Evolutionary conservation across 1,140 invertebrate species (phyloP).

Genomic region (Bathynomus jamesi): DNA sequence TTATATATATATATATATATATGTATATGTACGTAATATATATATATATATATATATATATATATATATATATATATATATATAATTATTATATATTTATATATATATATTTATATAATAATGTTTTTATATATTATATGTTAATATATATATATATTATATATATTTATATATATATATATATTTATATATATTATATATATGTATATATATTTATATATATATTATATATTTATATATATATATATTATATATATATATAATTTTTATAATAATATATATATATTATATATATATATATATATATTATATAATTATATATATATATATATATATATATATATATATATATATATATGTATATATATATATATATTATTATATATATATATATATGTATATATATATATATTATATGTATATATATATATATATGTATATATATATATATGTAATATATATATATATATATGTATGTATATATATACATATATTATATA

Average conservation of each 20-base stretch:
- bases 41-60: neutral
- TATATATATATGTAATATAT: conserved; percentile 14
- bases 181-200: neutral
- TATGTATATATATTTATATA: neutral
- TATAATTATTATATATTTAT: neutral
- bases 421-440: conserved; percentile 7
- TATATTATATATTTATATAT: neutral
- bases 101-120: neutral
- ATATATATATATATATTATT: neutral
- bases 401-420: neutral
- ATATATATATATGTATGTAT: conserved; percentile 12
- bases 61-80: neutral
- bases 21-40: neutral
- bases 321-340: neutral
- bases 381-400: neutral
- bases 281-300: neutral
- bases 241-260: neutral
- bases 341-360: conserved; percentile 1
- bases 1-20: neutral
- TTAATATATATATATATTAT: neutral
- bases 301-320: neutral
- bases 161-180: neutral
- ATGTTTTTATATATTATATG: neutral
- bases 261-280: neutral
- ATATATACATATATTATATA: conserved; percentile 10